phyloP scores from a whole-genome alignment of 2,113 vertebrate species.

The Poecilia latipinna region DNA sequence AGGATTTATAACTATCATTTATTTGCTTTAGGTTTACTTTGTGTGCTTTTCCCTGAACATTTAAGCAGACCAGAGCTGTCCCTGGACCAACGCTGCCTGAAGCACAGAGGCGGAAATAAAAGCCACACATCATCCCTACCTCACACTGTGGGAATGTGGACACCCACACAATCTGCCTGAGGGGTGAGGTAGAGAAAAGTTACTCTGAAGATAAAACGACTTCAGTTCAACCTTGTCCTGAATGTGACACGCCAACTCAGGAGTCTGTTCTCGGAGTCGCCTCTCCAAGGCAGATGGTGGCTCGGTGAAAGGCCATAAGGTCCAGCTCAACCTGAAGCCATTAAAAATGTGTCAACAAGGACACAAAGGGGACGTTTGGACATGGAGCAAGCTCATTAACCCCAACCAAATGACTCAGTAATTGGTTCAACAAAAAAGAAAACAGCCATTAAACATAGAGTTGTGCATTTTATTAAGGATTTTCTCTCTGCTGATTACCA shows the following conservation, averaged over 20 bases:
- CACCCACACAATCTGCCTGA: constrained; percentile 2
- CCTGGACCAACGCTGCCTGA: neutral
- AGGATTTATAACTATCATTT: too few relatives aligned
- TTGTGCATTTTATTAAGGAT: neutral
- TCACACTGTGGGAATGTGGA: constrained; percentile 1
- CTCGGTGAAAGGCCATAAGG: constrained; percentile 62
- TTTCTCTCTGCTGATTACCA: neutral
- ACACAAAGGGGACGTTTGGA: constrained; percentile 38
- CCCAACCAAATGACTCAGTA: constrained; percentile 35
- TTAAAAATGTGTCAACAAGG: constrained; percentile 49
- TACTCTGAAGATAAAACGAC: constrained; percentile 17
- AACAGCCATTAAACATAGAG: constrained; percentile 3
- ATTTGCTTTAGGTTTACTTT: neutral
- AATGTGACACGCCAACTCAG: constrained; percentile 31
- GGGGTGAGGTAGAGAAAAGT: constrained; percentile 9
- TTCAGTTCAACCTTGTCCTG: constrained; percentile 15
- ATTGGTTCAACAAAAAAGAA: constrained; percentile 31
- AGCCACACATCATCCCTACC: neutral
- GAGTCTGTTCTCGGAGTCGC: constrained; percentile 11
- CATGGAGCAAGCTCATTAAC: constrained; percentile 51
- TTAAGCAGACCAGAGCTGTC: neutral
- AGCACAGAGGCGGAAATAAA: neutral
- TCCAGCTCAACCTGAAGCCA: constrained; percentile 61
- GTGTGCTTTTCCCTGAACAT: neutral
- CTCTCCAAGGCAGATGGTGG: constrained; percentile 54